Conservation (phyloP, 2,888 invertebrate species). For the Neoascia interrupta region DNA sequence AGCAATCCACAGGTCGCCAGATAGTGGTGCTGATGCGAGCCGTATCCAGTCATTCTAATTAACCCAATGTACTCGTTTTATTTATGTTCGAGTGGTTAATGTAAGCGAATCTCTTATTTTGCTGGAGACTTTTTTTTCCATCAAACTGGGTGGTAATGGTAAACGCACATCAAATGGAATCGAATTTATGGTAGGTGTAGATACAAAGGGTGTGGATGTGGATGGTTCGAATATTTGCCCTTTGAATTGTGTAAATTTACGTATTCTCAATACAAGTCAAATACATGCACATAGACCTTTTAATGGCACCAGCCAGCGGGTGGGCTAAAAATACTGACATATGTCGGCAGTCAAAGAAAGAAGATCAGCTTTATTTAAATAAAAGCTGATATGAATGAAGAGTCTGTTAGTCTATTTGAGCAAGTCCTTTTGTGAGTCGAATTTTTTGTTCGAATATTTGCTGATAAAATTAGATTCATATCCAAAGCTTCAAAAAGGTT, state of each 20-base stretch:
- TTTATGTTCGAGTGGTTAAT: not conserved
- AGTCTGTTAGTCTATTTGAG: constrained; percentile 32
- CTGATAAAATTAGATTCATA: constrained; percentile 59
- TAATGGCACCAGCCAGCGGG: constrained; percentile 7
- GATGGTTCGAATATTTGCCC: not conserved
- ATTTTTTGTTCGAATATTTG: constrained; percentile 51
- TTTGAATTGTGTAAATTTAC: constrained; percentile 38
- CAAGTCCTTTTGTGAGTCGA: constrained; percentile 46
- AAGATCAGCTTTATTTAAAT: constrained; percentile 55
- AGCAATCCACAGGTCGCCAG: constrained; percentile 18
- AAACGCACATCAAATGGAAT: constrained; percentile 32
- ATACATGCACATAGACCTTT: constrained; percentile 25
- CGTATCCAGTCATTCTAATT: constrained; percentile 37
- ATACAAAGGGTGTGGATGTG: not conserved
- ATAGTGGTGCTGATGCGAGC: constrained; percentile 3
- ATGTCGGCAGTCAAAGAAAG: constrained; percentile 59
- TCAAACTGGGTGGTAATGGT: constrained; percentile 38
- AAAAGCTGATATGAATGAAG: constrained; percentile 2
- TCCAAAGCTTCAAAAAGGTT: too few species aligned
- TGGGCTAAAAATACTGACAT: constrained; percentile 56
- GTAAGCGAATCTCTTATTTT: not conserved
- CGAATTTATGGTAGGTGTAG: constrained; percentile 39
- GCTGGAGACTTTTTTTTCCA: constrained; percentile 32
- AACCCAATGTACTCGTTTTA: constrained; percentile 23
- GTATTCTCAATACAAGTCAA: constrained; percentile 39